phyloP scores from a whole-genome alignment of 2,797 vertebrate species.

The Masticophis lateralis region DNA sequence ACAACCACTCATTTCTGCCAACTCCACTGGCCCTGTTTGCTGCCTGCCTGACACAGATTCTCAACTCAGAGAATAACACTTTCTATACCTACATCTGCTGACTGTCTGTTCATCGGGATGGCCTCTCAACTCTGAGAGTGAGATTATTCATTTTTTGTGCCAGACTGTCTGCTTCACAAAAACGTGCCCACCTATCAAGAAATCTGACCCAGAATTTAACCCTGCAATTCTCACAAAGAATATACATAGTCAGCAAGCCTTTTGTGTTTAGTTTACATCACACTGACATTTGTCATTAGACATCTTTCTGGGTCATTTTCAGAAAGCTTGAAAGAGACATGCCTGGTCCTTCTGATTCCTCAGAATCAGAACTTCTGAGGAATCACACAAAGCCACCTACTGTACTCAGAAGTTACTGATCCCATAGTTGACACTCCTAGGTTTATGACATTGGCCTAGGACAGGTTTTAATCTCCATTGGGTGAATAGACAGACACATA shows the following conservation, averaged over 20 bases:
- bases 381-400: background rate
- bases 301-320: background rate
- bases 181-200: background rate
- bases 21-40: background rate
- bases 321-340: background rate
- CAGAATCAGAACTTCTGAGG: background rate
- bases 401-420: background rate
- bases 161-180: background rate
- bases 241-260: background rate
- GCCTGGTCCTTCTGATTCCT: background rate
- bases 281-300: background rate
- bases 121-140: background rate
- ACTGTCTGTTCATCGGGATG: background rate
- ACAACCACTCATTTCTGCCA: background rate
- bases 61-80: background rate
- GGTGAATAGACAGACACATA: background rate
- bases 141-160: background rate
- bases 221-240: background rate
- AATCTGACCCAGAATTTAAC: background rate
- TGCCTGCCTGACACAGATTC: background rate
- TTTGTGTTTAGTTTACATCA: background rate
- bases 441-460: background rate
- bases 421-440: background rate
- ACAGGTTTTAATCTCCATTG: background rate
- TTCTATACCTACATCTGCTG: background rate